Conservation (phyloP, 1,140 invertebrate species). For the Anoplophora glabripennis region DNA sequence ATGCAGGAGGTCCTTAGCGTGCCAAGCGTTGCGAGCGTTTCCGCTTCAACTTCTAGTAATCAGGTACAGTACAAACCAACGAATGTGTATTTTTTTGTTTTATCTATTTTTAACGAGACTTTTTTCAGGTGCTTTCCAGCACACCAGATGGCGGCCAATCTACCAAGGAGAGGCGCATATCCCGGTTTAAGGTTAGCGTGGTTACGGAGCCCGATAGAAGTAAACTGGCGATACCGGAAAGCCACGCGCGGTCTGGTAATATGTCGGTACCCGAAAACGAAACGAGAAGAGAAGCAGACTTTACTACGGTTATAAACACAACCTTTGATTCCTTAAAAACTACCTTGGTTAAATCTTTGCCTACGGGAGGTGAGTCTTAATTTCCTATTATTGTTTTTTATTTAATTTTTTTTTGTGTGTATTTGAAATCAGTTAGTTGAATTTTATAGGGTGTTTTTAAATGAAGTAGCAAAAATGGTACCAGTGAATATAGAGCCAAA, state of each 20-base stretch:
- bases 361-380: constrained; percentile 23
- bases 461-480: too few relatives aligned
- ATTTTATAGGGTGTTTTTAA: too few relatives aligned
- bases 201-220: constrained; percentile 45
- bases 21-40: background rate
- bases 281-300: constrained; percentile 29
- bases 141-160: background rate
- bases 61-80: too few relatives aligned
- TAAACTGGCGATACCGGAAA: constrained; percentile 32
- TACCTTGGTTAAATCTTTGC: constrained; percentile 32
- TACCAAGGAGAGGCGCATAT: constrained; percentile 38
- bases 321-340: constrained; percentile 38
- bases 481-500: too few relatives aligned
- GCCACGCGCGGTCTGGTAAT: background rate
- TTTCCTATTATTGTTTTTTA: too few relatives aligned
- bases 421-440: too few relatives aligned
- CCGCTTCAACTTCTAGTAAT: constrained; percentile 1
- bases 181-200: constrained; percentile 47
- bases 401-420: too few relatives aligned
- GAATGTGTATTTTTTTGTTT: too few relatives aligned
- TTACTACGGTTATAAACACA: constrained; percentile 37
- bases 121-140: background rate
- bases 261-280: background rate
- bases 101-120: too few relatives aligned
- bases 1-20: background rate